Evolutionary conservation across 1,140 invertebrate genomes (phyloP), one percentile per base, ranked within the genome.

Genomic region (Microplitis demolitor): DNA sequence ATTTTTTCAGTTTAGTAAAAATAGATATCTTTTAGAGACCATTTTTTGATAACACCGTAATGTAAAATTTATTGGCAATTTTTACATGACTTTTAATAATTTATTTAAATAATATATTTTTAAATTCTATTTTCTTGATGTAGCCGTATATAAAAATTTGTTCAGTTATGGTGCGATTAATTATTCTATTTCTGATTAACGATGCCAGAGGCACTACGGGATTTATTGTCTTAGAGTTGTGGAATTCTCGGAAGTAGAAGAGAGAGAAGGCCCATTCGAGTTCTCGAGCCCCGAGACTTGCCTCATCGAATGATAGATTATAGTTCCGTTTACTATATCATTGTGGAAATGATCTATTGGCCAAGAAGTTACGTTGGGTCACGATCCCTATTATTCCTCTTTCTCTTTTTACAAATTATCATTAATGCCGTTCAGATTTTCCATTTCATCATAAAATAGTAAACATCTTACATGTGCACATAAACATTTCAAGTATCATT

Each of bases 341-440:
- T 67, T 67, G 66, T 67, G 66, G 31, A 67, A 67, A 67, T 67
- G 66, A 76, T 72, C 51, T 53, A 54, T 67, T 33, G 69, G 67
- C 63, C 45, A 67, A 66, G 67, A 51, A 64, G 75, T 73, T 79
- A 76, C 76, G 69, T 68, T 72, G 66, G 74, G 77, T 78, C 76
- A 77, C 77, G 77, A 80, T 76, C 72, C 71, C 77, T 54, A 78
- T 80, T 80, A 78, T 67, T 39, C 63, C 51, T 75, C 64, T 69
- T 68, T 67, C 78, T 77, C 24, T 67, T 4, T 72, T 62, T 66
- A 79, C 71, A 75, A 80, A 80, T 80, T 80, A 72, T 79, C 70
- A 33, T 54, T 6, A 67, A 67, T 50, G 34, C 45, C 34, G 39
- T 9, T 11, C 6, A 50, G 39, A 24, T 50, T 64, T 64, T 50